Evolutionary conservation across 2,113 vertebrate species (phyloP), one percentile per base, ranked within the genome.

Genomic region (Sinocyclocheilus rhinocerous): DNA sequence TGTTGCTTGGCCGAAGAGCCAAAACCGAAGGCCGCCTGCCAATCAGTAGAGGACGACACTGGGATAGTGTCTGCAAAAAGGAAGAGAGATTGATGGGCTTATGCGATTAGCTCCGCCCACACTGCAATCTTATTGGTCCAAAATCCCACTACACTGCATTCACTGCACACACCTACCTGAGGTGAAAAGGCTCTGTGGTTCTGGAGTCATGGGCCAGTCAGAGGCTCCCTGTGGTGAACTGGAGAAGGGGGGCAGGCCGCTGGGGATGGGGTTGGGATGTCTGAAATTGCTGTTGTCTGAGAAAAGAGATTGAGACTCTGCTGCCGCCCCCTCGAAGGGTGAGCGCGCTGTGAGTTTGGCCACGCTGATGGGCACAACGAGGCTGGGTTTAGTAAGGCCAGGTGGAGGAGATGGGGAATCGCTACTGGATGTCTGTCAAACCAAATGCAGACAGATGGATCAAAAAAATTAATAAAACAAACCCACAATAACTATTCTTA

Each of bases 21-120:
- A 89, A 99, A 99, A 90, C 98, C 98, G 88, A 99, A 99, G 13
- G 98, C 98, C 13, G 98, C 98, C 96, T 99, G 98, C 98, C 98
- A 99, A 96, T 99, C 98, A 94, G 98, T 99, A 87, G 98, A 99
- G 59, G 98, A 99, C 15, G 97, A 97, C 88, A 99, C 98, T 86
- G 98, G 98, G 92, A 99, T 99, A 91, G 98, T 98, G 95, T 99
- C 98, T 99, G 94, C 33, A 63, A 80, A 45, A 24, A 63, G 36
- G 15, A 77, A 73, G n/a, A 24, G 50, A 61, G 70, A n/a, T n/a
- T 42, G 18, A 9, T n/a, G 36, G 36, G 70, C 22, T 73, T 39
- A 20, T 42, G 8, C 8, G 8, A 42, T 42, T 48, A 48, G 36
- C 69, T 67, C 26, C 8, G 2, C 33, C 15, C 26, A 33, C 2